These are phyloP conservation scores for Tautogolabrus adspersus DNA, from an alignment of 2,113 vertebrate genomes.

Conservation along the genomic window DNA sequence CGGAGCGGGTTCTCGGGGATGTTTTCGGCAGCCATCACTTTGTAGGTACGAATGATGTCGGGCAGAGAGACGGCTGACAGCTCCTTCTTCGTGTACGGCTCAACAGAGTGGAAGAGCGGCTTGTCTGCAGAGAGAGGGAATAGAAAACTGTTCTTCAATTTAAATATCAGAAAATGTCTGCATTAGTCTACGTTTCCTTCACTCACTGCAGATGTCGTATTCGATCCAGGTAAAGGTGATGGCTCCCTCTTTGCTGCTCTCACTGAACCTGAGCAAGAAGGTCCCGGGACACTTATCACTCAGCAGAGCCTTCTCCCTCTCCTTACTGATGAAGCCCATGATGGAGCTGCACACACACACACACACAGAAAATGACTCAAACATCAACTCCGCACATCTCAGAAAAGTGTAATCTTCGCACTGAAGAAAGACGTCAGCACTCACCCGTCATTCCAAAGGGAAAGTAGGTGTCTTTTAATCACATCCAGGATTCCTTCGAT, in stretches of 20 bases:
- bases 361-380: not conserved
- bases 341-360: conserved; percentile 85
- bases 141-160: no score
- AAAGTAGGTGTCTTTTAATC: conserved; percentile 94
- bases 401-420: not conserved
- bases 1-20: conserved; percentile 95
- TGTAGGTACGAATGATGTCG: conserved; percentile 96
- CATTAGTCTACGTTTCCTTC: no score
- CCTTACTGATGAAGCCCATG: conserved; percentile 97
- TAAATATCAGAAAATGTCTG: no score
- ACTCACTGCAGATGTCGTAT: conserved; percentile 85
- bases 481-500: conserved; percentile 97
- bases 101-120: conserved; percentile 90
- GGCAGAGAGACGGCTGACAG: conserved; percentile 93
- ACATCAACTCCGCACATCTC: not conserved
- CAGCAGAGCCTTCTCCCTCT: conserved; percentile 88
- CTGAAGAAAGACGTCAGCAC: not conserved
- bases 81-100: conserved; percentile 96
- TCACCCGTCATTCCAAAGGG: conserved; percentile 98
- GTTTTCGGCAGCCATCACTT: conserved; percentile 97
- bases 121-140: conserved; percentile 74
- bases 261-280: conserved; percentile 95
- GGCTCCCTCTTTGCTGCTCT: conserved; percentile 95
- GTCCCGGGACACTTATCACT: conserved; percentile 90
- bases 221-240: conserved; percentile 99